Evolutionary conservation across 1,140 invertebrate species (phyloP).

Genomic region (Pseudomyrmex cubaensis): DNA sequence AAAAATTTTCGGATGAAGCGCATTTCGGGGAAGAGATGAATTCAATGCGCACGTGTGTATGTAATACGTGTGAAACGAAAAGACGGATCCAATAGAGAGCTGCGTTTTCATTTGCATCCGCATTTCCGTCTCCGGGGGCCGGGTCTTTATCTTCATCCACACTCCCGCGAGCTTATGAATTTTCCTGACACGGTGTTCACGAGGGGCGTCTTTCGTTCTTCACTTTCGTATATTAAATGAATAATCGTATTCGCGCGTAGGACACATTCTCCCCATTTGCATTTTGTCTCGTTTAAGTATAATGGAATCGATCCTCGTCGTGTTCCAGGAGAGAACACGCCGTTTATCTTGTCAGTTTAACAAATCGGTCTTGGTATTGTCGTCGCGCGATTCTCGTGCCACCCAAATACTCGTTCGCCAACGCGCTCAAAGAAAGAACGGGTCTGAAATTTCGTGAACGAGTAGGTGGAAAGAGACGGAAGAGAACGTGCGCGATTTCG

Average conservation of each 20-base stretch:
- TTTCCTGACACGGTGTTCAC: slow-evolving; percentile 10
- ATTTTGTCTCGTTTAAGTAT: slow-evolving; percentile 33
- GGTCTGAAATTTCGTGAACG: not conserved
- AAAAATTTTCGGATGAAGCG: not conserved
- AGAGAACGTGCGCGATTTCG: not conserved
- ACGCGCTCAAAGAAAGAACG: slow-evolving; percentile 41
- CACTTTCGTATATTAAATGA: not conserved
- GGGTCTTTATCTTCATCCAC: slow-evolving; percentile 16
- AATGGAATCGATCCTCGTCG: slow-evolving; percentile 31
- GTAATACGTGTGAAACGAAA: not conserved
- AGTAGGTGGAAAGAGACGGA: slow-evolving; percentile 17
- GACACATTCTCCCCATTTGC: slow-evolving; percentile 41
- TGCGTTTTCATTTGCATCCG: slow-evolving; percentile 1
- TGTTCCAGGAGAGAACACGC: slow-evolving; percentile 12
- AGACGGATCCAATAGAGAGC: not conserved
- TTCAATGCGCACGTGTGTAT: no score
- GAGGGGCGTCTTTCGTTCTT: not conserved
- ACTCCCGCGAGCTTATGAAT: slow-evolving; percentile 24
- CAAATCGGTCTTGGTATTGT: slow-evolving; percentile 55
- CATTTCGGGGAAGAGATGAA: not conserved
- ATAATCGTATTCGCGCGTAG: slow-evolving; percentile 10
- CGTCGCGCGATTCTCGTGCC: slow-evolving; percentile 5
- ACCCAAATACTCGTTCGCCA: slow-evolving; percentile 62
- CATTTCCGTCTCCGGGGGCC: not conserved
- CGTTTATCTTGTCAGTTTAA: slow-evolving; percentile 50